phyloP scores from a whole-genome alignment of 2,888 invertebrate genomes.

The Coecobrya sp. region DNA sequence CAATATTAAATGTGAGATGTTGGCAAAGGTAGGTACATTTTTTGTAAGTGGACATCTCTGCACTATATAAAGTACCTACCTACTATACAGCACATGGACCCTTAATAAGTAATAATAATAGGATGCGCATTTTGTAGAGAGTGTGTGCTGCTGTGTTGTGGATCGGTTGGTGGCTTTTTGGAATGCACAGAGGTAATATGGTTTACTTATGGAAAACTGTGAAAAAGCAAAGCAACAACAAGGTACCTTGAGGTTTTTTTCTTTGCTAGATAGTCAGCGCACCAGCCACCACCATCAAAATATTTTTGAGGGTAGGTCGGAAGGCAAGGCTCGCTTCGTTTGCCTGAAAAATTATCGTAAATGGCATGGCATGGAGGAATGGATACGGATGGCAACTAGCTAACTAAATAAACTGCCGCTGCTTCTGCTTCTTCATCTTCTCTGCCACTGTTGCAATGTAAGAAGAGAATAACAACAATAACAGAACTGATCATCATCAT shows the following conservation, averaged over 20 bases:
- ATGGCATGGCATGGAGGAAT: constrained; percentile 55
- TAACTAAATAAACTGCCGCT: constrained; percentile 39
- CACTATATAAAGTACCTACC: background rate
- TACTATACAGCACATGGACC: constrained; percentile 21
- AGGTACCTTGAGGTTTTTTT: constrained; percentile 60
- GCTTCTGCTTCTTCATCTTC: constrained; percentile 17
- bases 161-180: background rate
- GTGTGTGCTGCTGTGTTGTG: background rate
- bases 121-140: constrained; percentile 55
- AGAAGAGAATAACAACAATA: constrained; percentile 44
- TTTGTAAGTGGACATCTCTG: background rate
- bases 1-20: constrained; percentile 4
- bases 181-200: constrained; percentile 40
- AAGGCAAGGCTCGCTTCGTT: constrained; percentile 55
- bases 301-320: constrained; percentile 77
- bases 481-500: constrained; percentile 32
- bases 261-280: background rate
- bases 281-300: constrained; percentile 21
- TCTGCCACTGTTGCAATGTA: constrained; percentile 74
- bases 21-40: constrained; percentile 22
- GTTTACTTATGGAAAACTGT: constrained; percentile 66
- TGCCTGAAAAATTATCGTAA: constrained; percentile 55
- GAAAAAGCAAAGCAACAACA: constrained; percentile 62
- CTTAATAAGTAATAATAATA: constrained; percentile 60
- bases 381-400: constrained; percentile 39